A percentile compares a stretch with the other conserved stretches of the same genome.
Conservation (phyloP, 1,140 invertebrate genomes). For the Sinonovacula constricta region DNA sequence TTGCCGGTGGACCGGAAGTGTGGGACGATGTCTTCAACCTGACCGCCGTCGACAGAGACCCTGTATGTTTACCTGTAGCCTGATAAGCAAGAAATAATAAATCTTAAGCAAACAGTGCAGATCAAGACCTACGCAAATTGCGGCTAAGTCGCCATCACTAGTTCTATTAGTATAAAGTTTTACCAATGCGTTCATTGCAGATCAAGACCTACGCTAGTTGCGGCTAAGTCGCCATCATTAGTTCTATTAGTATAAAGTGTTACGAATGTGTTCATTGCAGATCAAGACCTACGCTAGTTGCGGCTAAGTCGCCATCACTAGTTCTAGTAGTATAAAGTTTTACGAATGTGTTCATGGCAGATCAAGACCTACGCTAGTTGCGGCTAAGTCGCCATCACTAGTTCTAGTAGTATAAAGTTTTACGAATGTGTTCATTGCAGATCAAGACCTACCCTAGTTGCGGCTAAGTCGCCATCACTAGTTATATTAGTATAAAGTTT, state of each 20-base stretch:
- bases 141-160: neutral
- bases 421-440: neutral
- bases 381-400: neutral
- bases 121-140: neutral
- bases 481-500: too few species aligned
- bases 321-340: neutral
- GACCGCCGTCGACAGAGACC: slow-evolving; percentile 3
- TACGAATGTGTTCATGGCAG: neutral
- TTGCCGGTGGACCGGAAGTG: neutral
- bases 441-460: neutral
- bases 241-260: neutral
- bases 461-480: neutral
- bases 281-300: neutral
- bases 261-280: neutral
- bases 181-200: neutral
- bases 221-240: neutral
- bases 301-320: neutral
- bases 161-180: neutral
- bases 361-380: neutral
- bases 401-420: neutral
- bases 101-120: neutral
- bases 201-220: neutral
- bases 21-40: neutral
- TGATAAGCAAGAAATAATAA: too few species aligned
- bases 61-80: too few species aligned